These are phyloP conservation scores for Kryphioiulus occultus DNA, from an alignment of 2,888 invertebrate genomes.

Conservation along the genomic window DNA sequence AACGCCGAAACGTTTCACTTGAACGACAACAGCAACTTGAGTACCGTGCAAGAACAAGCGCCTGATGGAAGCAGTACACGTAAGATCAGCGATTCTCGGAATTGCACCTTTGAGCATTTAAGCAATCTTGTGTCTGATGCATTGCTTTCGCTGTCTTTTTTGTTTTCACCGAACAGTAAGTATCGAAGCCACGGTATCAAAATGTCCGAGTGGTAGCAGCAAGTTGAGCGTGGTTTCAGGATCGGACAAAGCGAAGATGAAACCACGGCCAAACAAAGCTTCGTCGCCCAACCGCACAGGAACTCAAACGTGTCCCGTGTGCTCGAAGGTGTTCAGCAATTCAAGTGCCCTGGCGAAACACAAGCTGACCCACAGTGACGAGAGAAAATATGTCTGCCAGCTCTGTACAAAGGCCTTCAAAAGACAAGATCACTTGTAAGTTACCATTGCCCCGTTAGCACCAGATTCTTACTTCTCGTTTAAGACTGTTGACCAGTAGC, in stretches of 20 bases:
- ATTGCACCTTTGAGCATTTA: too few species aligned
- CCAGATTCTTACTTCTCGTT: not conserved
- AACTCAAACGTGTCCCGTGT: slow-evolving; percentile 92
- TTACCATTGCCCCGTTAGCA: not conserved
- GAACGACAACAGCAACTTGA: slow-evolving; percentile 55
- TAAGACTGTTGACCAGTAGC: too few species aligned
- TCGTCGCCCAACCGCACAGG: slow-evolving; percentile 90
- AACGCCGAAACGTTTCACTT: slow-evolving; percentile 56
- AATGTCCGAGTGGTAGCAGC: not conserved
- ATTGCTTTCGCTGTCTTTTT: not conserved
- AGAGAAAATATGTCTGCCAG: slow-evolving; percentile 93
- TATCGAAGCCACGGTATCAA: not conserved
- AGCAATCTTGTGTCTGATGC: too few species aligned
- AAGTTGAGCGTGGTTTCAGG: not conserved
- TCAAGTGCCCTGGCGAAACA: slow-evolving; percentile 96
- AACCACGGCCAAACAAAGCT: slow-evolving; percentile 81
- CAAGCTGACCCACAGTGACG: slow-evolving; percentile 97
- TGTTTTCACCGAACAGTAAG: not conserved
- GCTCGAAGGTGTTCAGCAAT: slow-evolving; percentile 96
- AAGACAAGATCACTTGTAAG: slow-evolving; percentile 98
- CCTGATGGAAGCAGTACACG: slow-evolving; percentile 8
- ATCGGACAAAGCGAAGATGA: slow-evolving; percentile 68
- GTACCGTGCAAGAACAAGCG: slow-evolving; percentile 48
- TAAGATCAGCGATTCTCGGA: not conserved
- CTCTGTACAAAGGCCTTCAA: slow-evolving; percentile 98